These are phyloP conservation scores for Ceraclea dissimilis DNA, from an alignment of 2,888 invertebrate genomes.

Conservation along the genomic window DNA sequence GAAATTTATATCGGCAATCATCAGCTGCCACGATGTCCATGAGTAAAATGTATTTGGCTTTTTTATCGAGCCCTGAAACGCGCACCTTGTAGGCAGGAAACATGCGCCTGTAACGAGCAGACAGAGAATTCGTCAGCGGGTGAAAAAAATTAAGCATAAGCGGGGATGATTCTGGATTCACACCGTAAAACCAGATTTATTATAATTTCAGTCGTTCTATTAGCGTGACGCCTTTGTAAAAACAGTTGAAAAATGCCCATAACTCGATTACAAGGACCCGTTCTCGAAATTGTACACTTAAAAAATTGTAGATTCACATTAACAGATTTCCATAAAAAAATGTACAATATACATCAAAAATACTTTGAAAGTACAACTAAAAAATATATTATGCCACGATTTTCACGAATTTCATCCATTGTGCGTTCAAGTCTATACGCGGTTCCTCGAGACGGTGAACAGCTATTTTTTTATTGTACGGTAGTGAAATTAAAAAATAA, in stretches of 20 bases:
- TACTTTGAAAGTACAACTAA: no score
- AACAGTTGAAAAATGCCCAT: not conserved
- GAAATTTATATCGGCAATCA: conserved; percentile 92
- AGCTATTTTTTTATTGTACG: no score
- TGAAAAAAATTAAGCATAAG: not conserved
- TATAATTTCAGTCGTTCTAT: not conserved
- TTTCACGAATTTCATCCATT: no score
- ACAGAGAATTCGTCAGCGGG: conserved; percentile 24
- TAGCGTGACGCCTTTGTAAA: not conserved
- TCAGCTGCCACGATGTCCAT: conserved; percentile 97
- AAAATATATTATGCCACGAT: no score
- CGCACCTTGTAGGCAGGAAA: conserved; percentile 97
- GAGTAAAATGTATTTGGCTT: conserved; percentile 94
- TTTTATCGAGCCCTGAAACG: conserved; percentile 93
- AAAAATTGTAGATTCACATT: no score
- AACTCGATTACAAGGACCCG: no score
- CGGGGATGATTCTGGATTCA: not conserved
- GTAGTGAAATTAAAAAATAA: no score
- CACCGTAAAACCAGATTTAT: not conserved
- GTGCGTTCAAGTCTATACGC: no score
- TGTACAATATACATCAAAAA: no score
- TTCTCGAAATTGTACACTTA: no score
- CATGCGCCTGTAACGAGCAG: conserved; percentile 80
- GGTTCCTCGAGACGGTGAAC: no score
- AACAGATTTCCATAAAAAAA: no score